phyloP scores from a whole-genome alignment of 1,140 invertebrate species.

The Wasmannia auropunctata region DNA sequence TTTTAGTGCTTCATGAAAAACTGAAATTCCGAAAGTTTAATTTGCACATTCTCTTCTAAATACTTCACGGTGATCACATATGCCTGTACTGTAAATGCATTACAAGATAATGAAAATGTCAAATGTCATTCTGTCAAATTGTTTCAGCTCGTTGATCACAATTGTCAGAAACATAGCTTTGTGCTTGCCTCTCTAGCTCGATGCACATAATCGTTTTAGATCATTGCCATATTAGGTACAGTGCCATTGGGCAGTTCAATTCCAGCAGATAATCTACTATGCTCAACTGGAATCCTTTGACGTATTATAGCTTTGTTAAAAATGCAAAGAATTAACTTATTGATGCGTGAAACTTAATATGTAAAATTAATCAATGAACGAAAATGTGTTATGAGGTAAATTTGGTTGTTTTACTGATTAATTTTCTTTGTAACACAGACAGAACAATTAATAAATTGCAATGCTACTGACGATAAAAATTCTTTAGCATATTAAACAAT shows the following conservation, averaged over 20 bases:
- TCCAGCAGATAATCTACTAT: not conserved
- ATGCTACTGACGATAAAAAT: not conserved
- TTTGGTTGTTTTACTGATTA: not conserved
- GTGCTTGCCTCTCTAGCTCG: constrained; percentile 9
- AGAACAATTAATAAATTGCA: not conserved
- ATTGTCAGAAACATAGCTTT: constrained; percentile 48
- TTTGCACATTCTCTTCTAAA: not conserved
- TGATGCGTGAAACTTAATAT: not conserved
- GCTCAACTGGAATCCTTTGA: constrained; percentile 13
- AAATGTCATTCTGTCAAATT: constrained; percentile 50
- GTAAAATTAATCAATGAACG: constrained; percentile 18
- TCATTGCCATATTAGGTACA: constrained; percentile 24
- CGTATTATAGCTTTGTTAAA: constrained; percentile 1
- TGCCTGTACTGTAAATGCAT: not conserved
- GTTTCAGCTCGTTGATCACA: constrained; percentile 39
- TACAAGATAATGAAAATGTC: constrained; percentile 51
- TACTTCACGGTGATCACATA: not conserved
- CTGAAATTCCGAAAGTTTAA: not conserved
- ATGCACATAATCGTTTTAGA: constrained; percentile 40
- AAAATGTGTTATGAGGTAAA: not conserved
- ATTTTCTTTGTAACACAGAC: not conserved
- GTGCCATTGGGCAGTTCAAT: constrained; percentile 7
- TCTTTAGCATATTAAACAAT: not conserved
- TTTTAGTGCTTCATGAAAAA: not conserved
- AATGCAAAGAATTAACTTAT: not conserved